phyloP scores from a whole-genome alignment of 2,113 vertebrate genomes.

The Hyperopisus bebe region DNA sequence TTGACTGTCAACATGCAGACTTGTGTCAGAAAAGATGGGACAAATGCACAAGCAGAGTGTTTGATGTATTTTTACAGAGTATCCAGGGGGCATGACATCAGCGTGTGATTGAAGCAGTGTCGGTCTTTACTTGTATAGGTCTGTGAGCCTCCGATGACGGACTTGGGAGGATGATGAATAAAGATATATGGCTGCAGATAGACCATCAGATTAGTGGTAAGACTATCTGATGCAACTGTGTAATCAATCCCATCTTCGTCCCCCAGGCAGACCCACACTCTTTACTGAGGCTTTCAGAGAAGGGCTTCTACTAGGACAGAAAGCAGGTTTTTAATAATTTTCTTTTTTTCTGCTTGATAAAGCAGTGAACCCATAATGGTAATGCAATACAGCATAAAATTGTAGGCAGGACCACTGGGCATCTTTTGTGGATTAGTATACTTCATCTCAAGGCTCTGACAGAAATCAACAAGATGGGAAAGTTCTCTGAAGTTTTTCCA shows the following conservation, averaged over 20 bases:
- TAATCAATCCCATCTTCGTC: constrained; percentile 56
- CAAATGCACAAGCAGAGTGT: constrained; percentile 45
- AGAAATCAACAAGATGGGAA: constrained; percentile 28
- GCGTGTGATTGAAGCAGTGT: constrained; percentile 16
- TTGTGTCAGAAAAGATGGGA: constrained; percentile 23
- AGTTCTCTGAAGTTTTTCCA: constrained; percentile 48
- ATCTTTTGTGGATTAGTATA: constrained; percentile 55
- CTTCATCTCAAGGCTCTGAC: constrained; percentile 26
- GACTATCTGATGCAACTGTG: constrained; percentile 53
- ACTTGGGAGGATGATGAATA: constrained; percentile 59
- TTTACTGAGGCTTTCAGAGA: constrained; percentile 26
- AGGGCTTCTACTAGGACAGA: neutral
- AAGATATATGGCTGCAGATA: constrained; percentile 61
- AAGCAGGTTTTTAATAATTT: constrained; percentile 18
- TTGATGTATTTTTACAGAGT: constrained; percentile 35
- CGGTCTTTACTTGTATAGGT: constrained; percentile 29
- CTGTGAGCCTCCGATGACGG: constrained; percentile 48
- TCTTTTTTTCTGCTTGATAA: constrained; percentile 7
- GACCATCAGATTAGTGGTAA: constrained; percentile 61
- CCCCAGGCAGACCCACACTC: constrained; percentile 33
- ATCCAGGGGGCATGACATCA: constrained; percentile 35
- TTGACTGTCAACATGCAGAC: constrained; percentile 26
- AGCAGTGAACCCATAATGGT: constrained; percentile 20
- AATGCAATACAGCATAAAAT: constrained; percentile 35
- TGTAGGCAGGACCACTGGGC: constrained; percentile 33